These are phyloP conservation scores for Apostichopus parvimensis DNA, from an alignment of 35 echinoderm and acorn worm genomes.

Conservation along the genomic window DNA sequence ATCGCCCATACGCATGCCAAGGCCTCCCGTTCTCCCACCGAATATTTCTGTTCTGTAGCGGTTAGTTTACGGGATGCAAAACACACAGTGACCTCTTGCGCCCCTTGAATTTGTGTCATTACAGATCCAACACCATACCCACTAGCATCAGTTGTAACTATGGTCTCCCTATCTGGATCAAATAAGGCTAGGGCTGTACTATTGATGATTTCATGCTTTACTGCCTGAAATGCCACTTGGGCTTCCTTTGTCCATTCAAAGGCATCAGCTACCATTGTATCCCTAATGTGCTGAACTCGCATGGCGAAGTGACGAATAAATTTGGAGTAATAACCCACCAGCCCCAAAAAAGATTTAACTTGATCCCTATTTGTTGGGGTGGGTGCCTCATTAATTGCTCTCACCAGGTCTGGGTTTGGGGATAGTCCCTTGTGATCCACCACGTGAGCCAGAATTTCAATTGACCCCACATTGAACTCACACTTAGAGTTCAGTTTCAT, in stretches of 20 bases:
- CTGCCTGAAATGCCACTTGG: background rate
- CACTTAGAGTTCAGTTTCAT: conserved; percentile 41
- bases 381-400: conserved; percentile 15
- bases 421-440: background rate
- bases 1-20: conserved; percentile 20
- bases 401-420: conserved; percentile 24
- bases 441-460: conserved; percentile 27
- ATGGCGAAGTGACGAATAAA: background rate
- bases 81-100: background rate
- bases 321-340: background rate
- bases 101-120: conserved; percentile 13
- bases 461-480: conserved; percentile 6
- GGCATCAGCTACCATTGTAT: background rate
- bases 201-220: conserved; percentile 13
- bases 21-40: conserved; percentile 8
- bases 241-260: background rate
- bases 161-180: background rate
- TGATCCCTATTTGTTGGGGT: background rate
- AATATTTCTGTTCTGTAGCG: conserved; percentile 19
- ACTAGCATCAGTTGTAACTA: conserved; percentile 8
- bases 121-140: conserved; percentile 19
- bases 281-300: background rate
- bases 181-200: conserved; percentile 16
- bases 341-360: conserved; percentile 4
- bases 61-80: conserved; percentile 21